Percentiles rank a stretch among this genome's conserved stretches.
Evolutionary conservation across 1,140 invertebrate genomes (phyloP).

Genomic region (Coenobita brevimanus): DNA sequence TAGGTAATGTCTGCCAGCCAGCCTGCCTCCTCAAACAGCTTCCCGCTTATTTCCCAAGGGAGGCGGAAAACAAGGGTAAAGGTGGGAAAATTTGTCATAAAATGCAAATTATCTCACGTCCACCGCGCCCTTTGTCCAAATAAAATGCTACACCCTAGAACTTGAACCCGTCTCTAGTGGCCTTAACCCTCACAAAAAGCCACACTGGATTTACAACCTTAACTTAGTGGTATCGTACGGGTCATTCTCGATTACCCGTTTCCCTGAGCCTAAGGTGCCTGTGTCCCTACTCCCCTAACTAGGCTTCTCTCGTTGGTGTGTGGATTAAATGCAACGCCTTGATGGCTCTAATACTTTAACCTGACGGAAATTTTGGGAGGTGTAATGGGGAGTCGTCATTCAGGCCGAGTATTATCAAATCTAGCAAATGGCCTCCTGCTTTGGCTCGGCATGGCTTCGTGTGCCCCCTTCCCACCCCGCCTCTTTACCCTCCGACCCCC

Average conservation of each 20-base stretch:
- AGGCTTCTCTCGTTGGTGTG: conserved; percentile 61
- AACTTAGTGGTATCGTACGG: too few relatives aligned
- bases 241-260: too few relatives aligned
- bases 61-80: conserved; percentile 60
- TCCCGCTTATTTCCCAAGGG: conserved; percentile 57
- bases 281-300: conserved; percentile 41
- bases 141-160: conserved; percentile 51
- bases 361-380: conserved; percentile 65
- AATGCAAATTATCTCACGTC: conserved; percentile 66
- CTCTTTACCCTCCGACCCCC: not conserved
- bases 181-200: too few relatives aligned
- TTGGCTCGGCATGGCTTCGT: conserved; percentile 34
- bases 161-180: conserved; percentile 39
- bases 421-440: conserved; percentile 38
- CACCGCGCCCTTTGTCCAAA: conserved; percentile 65
- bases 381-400: conserved; percentile 63
- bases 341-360: conserved; percentile 66
- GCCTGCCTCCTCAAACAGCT: conserved; percentile 38
- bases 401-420: conserved; percentile 60
- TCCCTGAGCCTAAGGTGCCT: not conserved
- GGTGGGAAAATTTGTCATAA: conserved; percentile 65
- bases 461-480: not conserved
- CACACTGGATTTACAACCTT: too few relatives aligned
- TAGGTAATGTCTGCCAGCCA: not conserved
- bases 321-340: conserved; percentile 66